Base-by-base conservation (phyloP, 2,797 vertebrate species). In the Menidia menidia region DNA sequence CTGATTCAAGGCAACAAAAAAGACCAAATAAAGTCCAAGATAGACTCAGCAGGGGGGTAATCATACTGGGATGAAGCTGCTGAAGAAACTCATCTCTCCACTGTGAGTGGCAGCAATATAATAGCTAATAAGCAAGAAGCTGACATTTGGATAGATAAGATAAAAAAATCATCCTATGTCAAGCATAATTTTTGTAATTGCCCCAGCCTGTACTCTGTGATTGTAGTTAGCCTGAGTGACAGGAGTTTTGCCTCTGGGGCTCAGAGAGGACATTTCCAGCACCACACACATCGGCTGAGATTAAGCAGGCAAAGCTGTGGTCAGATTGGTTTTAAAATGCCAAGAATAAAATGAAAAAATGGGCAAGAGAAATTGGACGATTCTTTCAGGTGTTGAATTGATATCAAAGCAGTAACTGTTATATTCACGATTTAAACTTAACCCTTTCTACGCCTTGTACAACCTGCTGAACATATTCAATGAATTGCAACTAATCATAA, bases 121-220 rank as follows among this genome's bases (percentile, higher is more conserved):
- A 89, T 73, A 85, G 84, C 84, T 92, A 90, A 89, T 92, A 93
- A 93, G 90, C 83, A 87, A 84, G 76, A 84, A 73, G 76, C 85
- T 94, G 93, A 93, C 93, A 94, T 94, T 94, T 94, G 81, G 85
- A 88, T 77, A 91, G 92, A 93, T 92, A 90, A 94, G 89, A 93
- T 92, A 84, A 85, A 87, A 25, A 90, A 89, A 88, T 89, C 80
- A 67, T 79, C 81, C 82, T 63, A 79, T 70, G 90, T 86, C 86
- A 81, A 53, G 78, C 80, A 86, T 87, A 70, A 44, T 81, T 90
- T 89, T 81, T 81, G 89, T 92, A 91, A 93, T 92, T 93, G 88
- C 76, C 77, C 85, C 64, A 81, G 85, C 80, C 77, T 79, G 77
- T 53, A 78, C 81, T 74, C 81, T 79, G 85, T 86, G 91, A 93